These are phyloP conservation scores for Oncorhynchus mykiss DNA, from an alignment of 2,113 vertebrate species.

Conservation along the genomic window DNA sequence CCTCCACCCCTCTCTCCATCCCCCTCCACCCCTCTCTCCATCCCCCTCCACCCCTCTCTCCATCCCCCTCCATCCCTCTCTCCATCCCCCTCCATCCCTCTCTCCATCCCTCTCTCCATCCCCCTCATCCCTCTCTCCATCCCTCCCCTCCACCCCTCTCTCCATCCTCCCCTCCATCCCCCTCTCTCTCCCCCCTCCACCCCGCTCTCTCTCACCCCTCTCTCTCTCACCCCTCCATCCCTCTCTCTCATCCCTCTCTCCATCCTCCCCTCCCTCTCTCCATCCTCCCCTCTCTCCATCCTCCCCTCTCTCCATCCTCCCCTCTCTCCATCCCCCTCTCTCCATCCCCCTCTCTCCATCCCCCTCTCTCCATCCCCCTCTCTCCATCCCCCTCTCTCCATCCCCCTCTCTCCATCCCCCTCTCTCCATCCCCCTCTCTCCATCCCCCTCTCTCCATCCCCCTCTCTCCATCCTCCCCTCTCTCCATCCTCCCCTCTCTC, in stretches of 20 bases:
- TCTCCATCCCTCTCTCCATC: too few relatives aligned
- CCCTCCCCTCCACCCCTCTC: neutral
- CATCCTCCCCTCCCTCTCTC: neutral
- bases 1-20: neutral
- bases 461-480: too few relatives aligned
- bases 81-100: too few relatives aligned
- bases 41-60: too few relatives aligned
- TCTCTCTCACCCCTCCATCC: too few relatives aligned
- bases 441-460: accelerated
- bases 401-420: neutral
- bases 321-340: neutral
- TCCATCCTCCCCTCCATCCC: too few relatives aligned
- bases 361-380: neutral
- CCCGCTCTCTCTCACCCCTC: too few relatives aligned
- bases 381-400: too few relatives aligned
- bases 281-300: accelerated
- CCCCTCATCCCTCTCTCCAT: accelerated
- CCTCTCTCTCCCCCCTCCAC: neutral
- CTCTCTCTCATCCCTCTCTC: too few relatives aligned
- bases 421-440: neutral
- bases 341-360: neutral
- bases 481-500: too few relatives aligned
- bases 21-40: neutral
- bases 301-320: neutral
- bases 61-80: too few relatives aligned